These are phyloP conservation scores for Saiga tatarica DNA, from an alignment of 2,113 vertebrate species.

Conservation along the genomic window DNA sequence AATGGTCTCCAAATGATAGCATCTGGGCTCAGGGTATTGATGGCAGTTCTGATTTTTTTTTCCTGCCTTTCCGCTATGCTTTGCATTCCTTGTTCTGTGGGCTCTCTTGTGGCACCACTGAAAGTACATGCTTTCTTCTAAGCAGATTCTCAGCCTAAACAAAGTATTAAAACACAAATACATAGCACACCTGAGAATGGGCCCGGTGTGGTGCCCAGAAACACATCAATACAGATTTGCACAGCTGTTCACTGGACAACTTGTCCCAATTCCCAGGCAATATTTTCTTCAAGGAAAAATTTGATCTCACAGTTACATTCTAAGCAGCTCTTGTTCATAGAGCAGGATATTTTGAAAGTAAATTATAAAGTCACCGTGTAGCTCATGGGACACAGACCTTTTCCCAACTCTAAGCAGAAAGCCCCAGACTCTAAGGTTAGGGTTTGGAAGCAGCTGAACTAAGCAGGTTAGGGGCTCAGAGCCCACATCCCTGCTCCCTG, in stretches of 20 bases:
- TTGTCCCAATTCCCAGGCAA: not conserved
- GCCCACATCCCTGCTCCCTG: rapidly evolving
- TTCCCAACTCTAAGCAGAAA: not conserved
- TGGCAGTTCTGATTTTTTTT: not conserved
- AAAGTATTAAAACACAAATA: not conserved
- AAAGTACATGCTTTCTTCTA: not conserved
- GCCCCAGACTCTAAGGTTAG: not conserved
- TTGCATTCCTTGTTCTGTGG: not conserved
- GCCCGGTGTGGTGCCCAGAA: rapidly evolving
- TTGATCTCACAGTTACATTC: not conserved
- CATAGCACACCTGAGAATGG: rapidly evolving
- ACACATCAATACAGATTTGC: not conserved
- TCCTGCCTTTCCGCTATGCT: not conserved
- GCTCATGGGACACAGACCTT: not conserved
- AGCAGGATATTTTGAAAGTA: not conserved
- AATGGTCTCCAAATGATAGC: not conserved
- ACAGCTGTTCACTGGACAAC: rapidly evolving
- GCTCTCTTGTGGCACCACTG: not conserved
- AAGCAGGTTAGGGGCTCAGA: not conserved
- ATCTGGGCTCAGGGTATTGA: not conserved
- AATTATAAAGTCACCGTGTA: not conserved
- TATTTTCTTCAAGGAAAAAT: not conserved
- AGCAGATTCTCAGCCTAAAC: not conserved
- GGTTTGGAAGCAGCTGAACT: not conserved
- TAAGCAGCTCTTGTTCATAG: not conserved